Percentiles rank a stretch among this genome's conserved stretches.
phyloP scores from a whole-genome alignment of 2,888 invertebrate genomes.

The Drosophila engyochracea region DNA sequence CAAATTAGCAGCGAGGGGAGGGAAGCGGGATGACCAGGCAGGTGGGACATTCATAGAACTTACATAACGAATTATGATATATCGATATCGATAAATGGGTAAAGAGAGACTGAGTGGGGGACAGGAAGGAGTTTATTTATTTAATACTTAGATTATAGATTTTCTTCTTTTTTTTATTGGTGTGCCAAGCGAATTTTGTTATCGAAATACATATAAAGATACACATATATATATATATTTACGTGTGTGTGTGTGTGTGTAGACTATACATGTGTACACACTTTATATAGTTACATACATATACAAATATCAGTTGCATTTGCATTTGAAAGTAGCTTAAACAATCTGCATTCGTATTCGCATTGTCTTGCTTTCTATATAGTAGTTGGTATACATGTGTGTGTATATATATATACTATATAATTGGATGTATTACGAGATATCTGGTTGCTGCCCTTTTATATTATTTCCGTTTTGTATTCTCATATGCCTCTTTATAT shows the following conservation, averaged over 20 bases:
- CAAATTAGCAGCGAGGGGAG: slow-evolving; percentile 47
- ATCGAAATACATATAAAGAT: slow-evolving; percentile 20
- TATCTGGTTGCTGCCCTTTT: slow-evolving; percentile 38
- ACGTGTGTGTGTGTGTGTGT: slow-evolving; percentile 21
- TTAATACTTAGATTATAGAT: slow-evolving; percentile 38
- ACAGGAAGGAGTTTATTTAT: slow-evolving; percentile 20
- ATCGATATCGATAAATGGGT: slow-evolving; percentile 16
- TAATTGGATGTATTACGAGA: slow-evolving; percentile 35
- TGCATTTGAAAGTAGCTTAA: slow-evolving; percentile 28
- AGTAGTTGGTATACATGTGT: slow-evolving; percentile 8
- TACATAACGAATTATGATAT: slow-evolving; percentile 52
- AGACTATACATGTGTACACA: slow-evolving; percentile 23
- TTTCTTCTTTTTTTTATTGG: background rate
- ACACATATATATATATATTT: slow-evolving; percentile 13
- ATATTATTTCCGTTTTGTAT: slow-evolving; percentile 5
- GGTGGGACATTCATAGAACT: slow-evolving; percentile 76
- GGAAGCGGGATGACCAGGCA: slow-evolving; percentile 59
- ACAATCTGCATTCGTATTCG: slow-evolving; percentile 30
- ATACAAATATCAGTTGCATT: slow-evolving; percentile 25
- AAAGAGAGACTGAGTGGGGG: slow-evolving; percentile 18
- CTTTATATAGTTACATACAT: slow-evolving; percentile 25
- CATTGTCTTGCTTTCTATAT: slow-evolving; percentile 33
- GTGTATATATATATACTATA: slow-evolving; percentile 33
- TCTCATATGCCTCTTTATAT: slow-evolving; percentile 32
- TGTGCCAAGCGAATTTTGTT: slow-evolving; percentile 64